These are phyloP conservation scores for Paramisgurnus dabryanus DNA, from an alignment of 2,113 vertebrate genomes.

Conservation along the genomic window DNA sequence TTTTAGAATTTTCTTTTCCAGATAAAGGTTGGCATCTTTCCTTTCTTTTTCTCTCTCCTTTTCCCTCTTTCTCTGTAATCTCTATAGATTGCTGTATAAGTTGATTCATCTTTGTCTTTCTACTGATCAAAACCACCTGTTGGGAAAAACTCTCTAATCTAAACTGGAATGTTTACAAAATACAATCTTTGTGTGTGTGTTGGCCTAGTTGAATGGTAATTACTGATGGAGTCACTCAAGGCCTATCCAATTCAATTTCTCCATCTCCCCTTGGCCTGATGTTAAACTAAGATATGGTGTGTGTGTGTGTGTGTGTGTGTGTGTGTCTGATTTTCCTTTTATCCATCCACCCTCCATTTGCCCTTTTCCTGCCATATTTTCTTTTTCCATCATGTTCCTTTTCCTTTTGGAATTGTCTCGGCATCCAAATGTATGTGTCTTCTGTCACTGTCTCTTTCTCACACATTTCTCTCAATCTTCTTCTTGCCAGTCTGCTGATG, in stretches of 20 bases:
- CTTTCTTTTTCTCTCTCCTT: not conserved
- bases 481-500: slow-evolving; percentile 18
- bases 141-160: not conserved
- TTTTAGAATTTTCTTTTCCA: too few relatives aligned
- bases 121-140: slow-evolving; percentile 36
- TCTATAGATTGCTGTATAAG: not conserved
- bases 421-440: slow-evolving; percentile 11
- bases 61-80: not conserved
- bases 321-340: slow-evolving; percentile 19
- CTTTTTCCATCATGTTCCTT: not conserved
- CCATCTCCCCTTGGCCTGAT: slow-evolving; percentile 40
- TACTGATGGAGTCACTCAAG: slow-evolving; percentile 40
- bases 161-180: slow-evolving; percentile 38
- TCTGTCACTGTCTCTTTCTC: slow-evolving; percentile 1
- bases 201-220: slow-evolving; percentile 30
- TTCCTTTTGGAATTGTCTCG: slow-evolving; percentile 23
- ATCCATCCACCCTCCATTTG: slow-evolving; percentile 15
- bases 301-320: slow-evolving; percentile 13
- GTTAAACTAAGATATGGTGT: slow-evolving; percentile 19
- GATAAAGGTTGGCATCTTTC: not conserved
- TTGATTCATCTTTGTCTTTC: slow-evolving; percentile 31
- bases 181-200: slow-evolving; percentile 11
- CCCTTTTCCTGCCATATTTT: slow-evolving; percentile 9
- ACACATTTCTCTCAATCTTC: slow-evolving; percentile 23
- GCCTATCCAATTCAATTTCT: slow-evolving; percentile 44